A percentile compares a stretch with the other conserved stretches of the same genome.
Evolutionary conservation across 2,888 invertebrate species (phyloP).

Genomic region (Pseudolycoriella hygida): DNA sequence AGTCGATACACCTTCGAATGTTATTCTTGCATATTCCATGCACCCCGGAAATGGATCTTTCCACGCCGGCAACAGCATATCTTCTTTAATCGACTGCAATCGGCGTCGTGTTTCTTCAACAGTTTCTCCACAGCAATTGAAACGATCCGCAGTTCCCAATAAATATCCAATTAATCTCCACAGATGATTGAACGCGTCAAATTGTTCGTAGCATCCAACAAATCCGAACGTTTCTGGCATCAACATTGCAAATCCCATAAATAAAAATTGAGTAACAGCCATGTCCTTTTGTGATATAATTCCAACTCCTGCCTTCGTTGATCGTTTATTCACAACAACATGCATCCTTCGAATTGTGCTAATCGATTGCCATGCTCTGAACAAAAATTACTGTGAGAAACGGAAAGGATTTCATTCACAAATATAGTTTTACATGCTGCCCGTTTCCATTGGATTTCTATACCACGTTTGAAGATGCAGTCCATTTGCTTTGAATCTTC

Average conservation of each 20-base stretch:
- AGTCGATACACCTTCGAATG: too few species aligned
- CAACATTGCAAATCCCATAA: slow-evolving; percentile 53
- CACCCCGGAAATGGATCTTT: slow-evolving; percentile 27
- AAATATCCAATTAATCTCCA: slow-evolving; percentile 70
- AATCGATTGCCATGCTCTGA: slow-evolving; percentile 50
- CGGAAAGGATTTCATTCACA: too few species aligned
- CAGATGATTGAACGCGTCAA: slow-evolving; percentile 61
- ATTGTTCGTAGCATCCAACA: slow-evolving; percentile 38
- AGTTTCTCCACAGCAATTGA: slow-evolving; percentile 48
- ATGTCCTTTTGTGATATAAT: slow-evolving; percentile 66
- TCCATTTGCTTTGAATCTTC: too few species aligned
- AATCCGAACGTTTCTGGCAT: slow-evolving; percentile 48
- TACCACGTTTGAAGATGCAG: too few species aligned
- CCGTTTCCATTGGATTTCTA: too few species aligned
- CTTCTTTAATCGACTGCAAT: slow-evolving; percentile 34
- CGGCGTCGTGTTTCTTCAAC: slow-evolving; percentile 39
- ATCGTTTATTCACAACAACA: slow-evolving; percentile 37
- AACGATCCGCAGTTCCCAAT: slow-evolving; percentile 69
- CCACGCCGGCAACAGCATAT: slow-evolving; percentile 43
- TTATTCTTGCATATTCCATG: too few species aligned
- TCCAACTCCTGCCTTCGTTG: slow-evolving; percentile 29
- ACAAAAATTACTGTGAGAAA: slow-evolving; percentile 10
- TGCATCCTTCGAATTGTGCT: slow-evolving; percentile 48
- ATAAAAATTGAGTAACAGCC: slow-evolving; percentile 73
- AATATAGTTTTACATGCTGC: too few species aligned